Evolutionary conservation across 1,140 invertebrate genomes (phyloP).

Genomic region (Thaumetopoea pityocampa): DNA sequence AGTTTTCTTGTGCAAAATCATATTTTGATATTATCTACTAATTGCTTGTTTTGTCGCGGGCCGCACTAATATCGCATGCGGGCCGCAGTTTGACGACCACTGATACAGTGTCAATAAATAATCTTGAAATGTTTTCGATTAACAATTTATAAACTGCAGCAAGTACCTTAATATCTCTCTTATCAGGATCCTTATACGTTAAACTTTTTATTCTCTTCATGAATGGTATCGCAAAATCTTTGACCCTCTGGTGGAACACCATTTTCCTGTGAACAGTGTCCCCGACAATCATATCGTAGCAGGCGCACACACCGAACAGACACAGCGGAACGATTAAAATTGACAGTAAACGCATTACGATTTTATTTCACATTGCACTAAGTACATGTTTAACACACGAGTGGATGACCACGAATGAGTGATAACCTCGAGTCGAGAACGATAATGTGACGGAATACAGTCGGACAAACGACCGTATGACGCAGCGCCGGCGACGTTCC

Average conservation of each 20-base stretch:
- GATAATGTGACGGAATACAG: conserved; percentile 4
- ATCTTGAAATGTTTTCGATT: neutral
- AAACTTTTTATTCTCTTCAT: conserved; percentile 62
- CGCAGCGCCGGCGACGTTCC: too few species aligned
- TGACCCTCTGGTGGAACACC: conserved; percentile 68
- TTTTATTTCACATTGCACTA: conserved; percentile 36
- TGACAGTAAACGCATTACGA: conserved; percentile 46
- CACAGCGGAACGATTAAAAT: conserved; percentile 32
- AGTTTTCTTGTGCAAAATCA: too few species aligned
- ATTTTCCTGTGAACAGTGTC: conserved; percentile 68
- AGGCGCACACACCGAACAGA: conserved; percentile 42
- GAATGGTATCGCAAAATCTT: conserved; percentile 67
- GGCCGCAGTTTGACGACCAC: too few species aligned
- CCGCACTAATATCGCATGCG: too few species aligned
- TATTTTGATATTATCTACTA: too few species aligned
- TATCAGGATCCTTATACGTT: conserved; percentile 59
- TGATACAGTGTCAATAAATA: too few species aligned
- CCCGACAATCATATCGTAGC: conserved; percentile 60
- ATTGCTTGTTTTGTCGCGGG: too few species aligned
- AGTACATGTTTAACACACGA: conserved; percentile 24
- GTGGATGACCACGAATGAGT: conserved; percentile 29
- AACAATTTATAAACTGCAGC: conserved; percentile 1
- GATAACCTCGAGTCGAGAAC: conserved; percentile 48
- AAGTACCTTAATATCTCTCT: conserved; percentile 60
- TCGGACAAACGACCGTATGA: conserved; percentile 22